Conservation (phyloP, 2,797 vertebrate genomes). For the Coregonus ussuriensis region DNA sequence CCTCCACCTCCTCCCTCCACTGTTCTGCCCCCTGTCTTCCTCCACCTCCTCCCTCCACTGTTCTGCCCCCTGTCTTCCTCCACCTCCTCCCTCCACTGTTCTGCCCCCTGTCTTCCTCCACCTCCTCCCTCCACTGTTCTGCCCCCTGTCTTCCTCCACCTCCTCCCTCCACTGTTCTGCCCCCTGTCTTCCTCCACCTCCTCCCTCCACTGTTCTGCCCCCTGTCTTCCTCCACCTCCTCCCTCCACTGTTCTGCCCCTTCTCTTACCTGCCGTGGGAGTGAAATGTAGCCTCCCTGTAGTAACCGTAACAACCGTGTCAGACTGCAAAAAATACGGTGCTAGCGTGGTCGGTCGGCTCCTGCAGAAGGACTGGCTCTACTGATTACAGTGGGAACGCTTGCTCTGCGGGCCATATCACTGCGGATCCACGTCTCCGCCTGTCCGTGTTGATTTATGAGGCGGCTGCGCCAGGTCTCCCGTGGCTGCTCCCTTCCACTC, state of each 20-base stretch:
- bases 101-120: too few relatives aligned
- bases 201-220: too few relatives aligned
- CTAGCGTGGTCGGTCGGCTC: constrained; percentile 5
- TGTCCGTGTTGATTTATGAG: constrained; percentile 74
- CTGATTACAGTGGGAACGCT: constrained; percentile 54
- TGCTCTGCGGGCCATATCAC: constrained; percentile 54
- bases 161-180: too few relatives aligned
- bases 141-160: too few relatives aligned
- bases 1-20: too few relatives aligned
- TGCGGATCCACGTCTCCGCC: constrained; percentile 62
- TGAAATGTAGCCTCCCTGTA: constrained; percentile 18
- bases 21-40: too few relatives aligned
- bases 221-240: too few relatives aligned
- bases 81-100: neutral
- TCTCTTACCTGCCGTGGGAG: neutral
- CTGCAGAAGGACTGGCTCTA: constrained; percentile 26
- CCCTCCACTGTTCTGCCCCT: neutral
- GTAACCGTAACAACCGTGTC: constrained; percentile 18
- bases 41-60: too few relatives aligned
- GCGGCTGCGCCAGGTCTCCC: constrained; percentile 56
- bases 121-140: too few relatives aligned
- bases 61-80: neutral
- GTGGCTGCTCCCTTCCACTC: constrained; percentile 62
- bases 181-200: too few relatives aligned
- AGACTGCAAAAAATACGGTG: constrained; percentile 29